Evolutionary conservation across 2,888 invertebrate genomes (phyloP).

Genomic region (Athalia circularis): DNA sequence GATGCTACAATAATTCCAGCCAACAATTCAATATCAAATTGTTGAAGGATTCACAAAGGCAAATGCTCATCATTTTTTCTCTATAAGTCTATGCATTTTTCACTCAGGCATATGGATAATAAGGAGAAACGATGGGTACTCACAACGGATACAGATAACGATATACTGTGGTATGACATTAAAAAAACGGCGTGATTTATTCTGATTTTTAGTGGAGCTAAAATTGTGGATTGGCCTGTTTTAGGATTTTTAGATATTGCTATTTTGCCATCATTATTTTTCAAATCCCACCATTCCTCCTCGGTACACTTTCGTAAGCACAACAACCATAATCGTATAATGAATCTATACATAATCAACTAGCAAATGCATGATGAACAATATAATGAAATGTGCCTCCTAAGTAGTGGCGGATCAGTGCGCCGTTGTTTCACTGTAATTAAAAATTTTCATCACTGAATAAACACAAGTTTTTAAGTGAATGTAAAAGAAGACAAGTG

Average conservation of each 20-base stretch:
- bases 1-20: slow-evolving; percentile 5
- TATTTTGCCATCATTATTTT: neutral
- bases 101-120: slow-evolving; percentile 23
- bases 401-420: slow-evolving; percentile 72
- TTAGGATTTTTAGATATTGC: too few species aligned
- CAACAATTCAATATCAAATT: slow-evolving; percentile 25
- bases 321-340: slow-evolving; percentile 24
- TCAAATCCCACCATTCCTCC: neutral
- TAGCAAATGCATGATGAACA: slow-evolving; percentile 60
- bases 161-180: neutral
- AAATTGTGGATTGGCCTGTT: too few species aligned
- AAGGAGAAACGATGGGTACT: slow-evolving; percentile 13
- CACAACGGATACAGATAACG: neutral
- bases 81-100: too few species aligned
- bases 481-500: slow-evolving; percentile 8
- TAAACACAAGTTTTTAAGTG: slow-evolving; percentile 51
- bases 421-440: slow-evolving; percentile 73
- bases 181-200: neutral
- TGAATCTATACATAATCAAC: slow-evolving; percentile 22
- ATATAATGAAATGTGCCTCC: slow-evolving; percentile 70
- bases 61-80: neutral
- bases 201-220: neutral
- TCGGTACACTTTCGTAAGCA: slow-evolving; percentile 6
- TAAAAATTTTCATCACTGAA: slow-evolving; percentile 67
- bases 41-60: neutral